Conservation (phyloP, 2,797 vertebrate genomes). For the Anguilla marmorata region DNA sequence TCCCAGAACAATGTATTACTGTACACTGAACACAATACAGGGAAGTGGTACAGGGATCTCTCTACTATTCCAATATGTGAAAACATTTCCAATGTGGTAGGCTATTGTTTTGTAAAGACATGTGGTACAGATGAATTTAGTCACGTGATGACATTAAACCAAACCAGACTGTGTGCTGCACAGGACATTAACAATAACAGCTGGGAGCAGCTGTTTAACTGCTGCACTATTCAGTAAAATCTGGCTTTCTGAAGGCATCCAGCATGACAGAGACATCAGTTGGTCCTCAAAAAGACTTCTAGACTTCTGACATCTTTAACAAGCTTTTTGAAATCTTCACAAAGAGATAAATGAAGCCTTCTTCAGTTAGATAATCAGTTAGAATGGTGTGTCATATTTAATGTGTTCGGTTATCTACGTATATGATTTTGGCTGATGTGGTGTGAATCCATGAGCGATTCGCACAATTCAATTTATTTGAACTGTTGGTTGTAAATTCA, state of each 20-base stretch:
- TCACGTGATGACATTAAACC: conserved; percentile 10
- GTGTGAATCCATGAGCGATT: not conserved
- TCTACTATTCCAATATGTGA: not conserved
- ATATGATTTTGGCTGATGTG: not conserved
- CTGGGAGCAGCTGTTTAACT: conserved; percentile 19
- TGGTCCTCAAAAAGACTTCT: not conserved
- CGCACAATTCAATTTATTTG: not conserved
- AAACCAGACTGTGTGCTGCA: not conserved
- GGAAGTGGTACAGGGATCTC: not conserved
- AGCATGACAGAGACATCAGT: not conserved
- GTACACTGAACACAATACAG: not conserved
- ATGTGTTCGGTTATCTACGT: not conserved
- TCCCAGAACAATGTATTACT: not conserved
- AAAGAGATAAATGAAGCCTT: not conserved
- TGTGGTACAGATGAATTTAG: conserved; percentile 6
- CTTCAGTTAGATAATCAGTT: not conserved
- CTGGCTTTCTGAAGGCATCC: not conserved
- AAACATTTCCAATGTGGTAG: conserved; percentile 6
- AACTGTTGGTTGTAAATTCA: not conserved
- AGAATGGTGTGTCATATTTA: not conserved
- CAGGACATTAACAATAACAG: not conserved
- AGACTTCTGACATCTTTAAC: not conserved
- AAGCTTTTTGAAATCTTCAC: not conserved
- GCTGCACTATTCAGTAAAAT: not conserved
- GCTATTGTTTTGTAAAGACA: conserved; percentile 5